These are phyloP conservation scores for Syngnathus rostellatus DNA, from an alignment of 2,797 vertebrate genomes.

Conservation along the genomic window DNA sequence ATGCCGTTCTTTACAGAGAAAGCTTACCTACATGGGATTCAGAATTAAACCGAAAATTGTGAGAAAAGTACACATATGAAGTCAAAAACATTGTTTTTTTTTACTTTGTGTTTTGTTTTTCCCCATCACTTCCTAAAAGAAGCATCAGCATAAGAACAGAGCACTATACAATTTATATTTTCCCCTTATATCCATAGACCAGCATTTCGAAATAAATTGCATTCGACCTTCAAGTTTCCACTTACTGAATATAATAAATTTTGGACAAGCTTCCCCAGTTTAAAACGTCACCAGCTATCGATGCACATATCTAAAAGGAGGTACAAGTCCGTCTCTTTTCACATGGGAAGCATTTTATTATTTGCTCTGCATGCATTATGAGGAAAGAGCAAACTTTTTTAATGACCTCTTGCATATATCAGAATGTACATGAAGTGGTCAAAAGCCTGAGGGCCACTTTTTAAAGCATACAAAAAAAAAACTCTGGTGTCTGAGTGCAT, in stretches of 20 bases:
- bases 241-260: not conserved
- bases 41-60: not conserved
- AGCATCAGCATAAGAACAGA: too few relatives aligned
- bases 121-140: too few relatives aligned
- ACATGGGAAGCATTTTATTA: conserved; percentile 48
- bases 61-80: not conserved
- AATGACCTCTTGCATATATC: conserved; percentile 45
- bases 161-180: too few relatives aligned
- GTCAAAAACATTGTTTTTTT: too few relatives aligned
- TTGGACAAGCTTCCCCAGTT: not conserved
- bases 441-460: conserved; percentile 24
- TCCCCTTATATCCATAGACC: too few relatives aligned
- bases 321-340: conserved; percentile 27
- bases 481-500: conserved; percentile 2
- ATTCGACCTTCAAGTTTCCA: not conserved
- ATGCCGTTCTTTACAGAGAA: not conserved
- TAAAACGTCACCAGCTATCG: not conserved
- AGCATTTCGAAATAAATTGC: too few relatives aligned
- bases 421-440: conserved; percentile 37
- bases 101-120: too few relatives aligned
- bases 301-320: conserved; percentile 7
- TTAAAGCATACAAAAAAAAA: conserved; percentile 23
- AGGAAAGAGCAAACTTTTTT: conserved; percentile 43
- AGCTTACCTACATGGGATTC: not conserved
- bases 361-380: conserved; percentile 31